Evolutionary conservation across 2,797 vertebrate species (phyloP).

Genomic region (Melanotaenia pygmaea): DNA sequence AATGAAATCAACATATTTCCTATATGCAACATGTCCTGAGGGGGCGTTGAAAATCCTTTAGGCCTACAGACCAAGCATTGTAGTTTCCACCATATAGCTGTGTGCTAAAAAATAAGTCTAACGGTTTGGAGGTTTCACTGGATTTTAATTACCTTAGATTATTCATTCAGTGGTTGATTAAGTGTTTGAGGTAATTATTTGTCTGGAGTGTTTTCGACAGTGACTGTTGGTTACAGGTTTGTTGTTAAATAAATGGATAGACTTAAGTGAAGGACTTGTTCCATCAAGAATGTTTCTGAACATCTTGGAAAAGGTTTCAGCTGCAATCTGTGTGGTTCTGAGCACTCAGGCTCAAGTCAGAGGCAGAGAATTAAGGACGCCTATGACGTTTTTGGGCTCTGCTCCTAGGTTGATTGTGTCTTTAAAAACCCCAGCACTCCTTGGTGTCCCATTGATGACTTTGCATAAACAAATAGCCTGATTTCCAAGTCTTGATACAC

Average conservation of each 20-base stretch:
- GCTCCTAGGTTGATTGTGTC: slow-evolving; percentile 31
- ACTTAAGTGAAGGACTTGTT: background rate
- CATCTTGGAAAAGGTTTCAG: slow-evolving; percentile 14
- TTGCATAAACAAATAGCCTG: slow-evolving; percentile 63
- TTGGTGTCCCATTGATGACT: slow-evolving; percentile 22
- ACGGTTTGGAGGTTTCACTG: background rate
- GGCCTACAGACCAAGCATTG: background rate
- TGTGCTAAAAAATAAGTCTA: background rate
- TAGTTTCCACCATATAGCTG: background rate
- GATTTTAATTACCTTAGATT: background rate
- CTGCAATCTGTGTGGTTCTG: slow-evolving; percentile 31
- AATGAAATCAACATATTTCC: slow-evolving; percentile 19
- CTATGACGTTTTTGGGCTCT: slow-evolving; percentile 56
- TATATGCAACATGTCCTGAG: background rate
- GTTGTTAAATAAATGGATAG: background rate
- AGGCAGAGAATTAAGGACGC: slow-evolving; percentile 51
- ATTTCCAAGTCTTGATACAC: slow-evolving; percentile 35
- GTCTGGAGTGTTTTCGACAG: background rate
- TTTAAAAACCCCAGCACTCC: slow-evolving; percentile 48
- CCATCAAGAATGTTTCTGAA: slow-evolving; percentile 2
- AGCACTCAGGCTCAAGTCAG: slow-evolving; percentile 30
- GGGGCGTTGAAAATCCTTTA: too few species aligned
- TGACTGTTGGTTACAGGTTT: background rate
- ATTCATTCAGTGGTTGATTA: background rate
- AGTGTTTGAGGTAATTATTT: background rate